These are phyloP conservation scores for Cladorhizidae sp. DNA, from an alignment of 37 sponge, comb jelly and placozoan species.

Conservation along the genomic window DNA sequence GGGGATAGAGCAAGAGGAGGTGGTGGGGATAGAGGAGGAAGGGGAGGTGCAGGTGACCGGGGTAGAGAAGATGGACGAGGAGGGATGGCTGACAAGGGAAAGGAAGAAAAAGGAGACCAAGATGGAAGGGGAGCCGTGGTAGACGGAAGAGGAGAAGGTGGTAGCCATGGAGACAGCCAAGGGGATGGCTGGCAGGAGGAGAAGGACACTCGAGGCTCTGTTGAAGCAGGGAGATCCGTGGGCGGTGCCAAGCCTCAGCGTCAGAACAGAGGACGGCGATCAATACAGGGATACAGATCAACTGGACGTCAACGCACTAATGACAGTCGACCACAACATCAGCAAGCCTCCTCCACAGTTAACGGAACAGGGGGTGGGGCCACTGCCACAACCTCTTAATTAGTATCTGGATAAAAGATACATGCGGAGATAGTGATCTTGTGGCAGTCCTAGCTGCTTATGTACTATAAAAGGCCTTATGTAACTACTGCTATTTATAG, in stretches of 20 bases:
- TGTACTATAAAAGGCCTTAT: too few relatives aligned
- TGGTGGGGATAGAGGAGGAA: slow-evolving; percentile 30
- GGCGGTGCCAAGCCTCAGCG: not conserved
- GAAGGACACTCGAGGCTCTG: too few relatives aligned
- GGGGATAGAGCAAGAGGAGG: not conserved
- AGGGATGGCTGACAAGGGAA: too few relatives aligned
- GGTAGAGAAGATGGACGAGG: not conserved
- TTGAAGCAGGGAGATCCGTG: too few relatives aligned
- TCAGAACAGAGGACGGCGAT: slow-evolving; percentile 10
- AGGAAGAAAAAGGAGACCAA: not conserved
- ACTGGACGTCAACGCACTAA: not conserved
- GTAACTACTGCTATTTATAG: too few relatives aligned
- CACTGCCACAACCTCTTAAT: not conserved
- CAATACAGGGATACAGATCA: not conserved
- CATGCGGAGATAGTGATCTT: too few relatives aligned
- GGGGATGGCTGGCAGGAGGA: not conserved
- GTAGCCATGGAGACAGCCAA: not conserved
- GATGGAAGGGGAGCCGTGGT: not conserved
- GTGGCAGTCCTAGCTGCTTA: too few relatives aligned
- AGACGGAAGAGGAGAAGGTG: not conserved
- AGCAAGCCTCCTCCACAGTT: not conserved
- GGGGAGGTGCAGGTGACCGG: slow-evolving; percentile 23
- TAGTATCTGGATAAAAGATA: too few relatives aligned
- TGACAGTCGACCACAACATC: not conserved
- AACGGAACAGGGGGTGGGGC: not conserved